phyloP scores from a whole-genome alignment of 2,113 vertebrate species.

The Isurus oxyrinchus region DNA sequence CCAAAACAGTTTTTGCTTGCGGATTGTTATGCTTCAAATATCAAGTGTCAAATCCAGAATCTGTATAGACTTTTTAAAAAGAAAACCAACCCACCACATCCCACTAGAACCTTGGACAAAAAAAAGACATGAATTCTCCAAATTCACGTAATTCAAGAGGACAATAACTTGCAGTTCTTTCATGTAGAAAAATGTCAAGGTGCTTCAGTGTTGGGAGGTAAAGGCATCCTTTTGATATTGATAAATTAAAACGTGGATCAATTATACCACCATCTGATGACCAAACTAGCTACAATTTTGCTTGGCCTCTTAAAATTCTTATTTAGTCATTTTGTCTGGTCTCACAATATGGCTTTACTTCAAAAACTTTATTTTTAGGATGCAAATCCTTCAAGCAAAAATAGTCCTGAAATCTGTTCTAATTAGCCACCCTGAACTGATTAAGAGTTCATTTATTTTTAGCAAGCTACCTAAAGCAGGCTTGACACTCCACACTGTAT shows the following conservation, averaged over 20 bases:
- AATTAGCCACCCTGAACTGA: neutral
- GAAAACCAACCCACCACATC: neutral
- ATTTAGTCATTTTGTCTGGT: neutral
- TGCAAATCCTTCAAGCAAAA: neutral
- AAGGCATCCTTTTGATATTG: neutral
- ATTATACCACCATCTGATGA: neutral
- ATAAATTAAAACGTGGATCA: neutral
- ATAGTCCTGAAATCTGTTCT: neutral
- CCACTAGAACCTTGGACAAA: no score
- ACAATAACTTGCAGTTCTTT: neutral
- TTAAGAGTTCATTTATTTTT: neutral
- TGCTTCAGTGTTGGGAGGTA: neutral
- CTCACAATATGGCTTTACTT: neutral
- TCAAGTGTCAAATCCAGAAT: neutral
- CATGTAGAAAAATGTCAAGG: neutral
- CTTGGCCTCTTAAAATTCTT: neutral
- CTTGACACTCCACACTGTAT: neutral
- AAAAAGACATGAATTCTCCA: no score
- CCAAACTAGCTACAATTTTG: neutral
- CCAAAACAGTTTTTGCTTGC: neutral
- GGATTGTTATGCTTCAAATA: neutral
- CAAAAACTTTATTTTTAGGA: neutral
- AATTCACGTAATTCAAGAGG: neutral
- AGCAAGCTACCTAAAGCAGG: neutral
- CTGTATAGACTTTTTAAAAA: neutral